Conservation (phyloP, 2,797 vertebrate species). For the Arrhamphus sclerolepis region DNA sequence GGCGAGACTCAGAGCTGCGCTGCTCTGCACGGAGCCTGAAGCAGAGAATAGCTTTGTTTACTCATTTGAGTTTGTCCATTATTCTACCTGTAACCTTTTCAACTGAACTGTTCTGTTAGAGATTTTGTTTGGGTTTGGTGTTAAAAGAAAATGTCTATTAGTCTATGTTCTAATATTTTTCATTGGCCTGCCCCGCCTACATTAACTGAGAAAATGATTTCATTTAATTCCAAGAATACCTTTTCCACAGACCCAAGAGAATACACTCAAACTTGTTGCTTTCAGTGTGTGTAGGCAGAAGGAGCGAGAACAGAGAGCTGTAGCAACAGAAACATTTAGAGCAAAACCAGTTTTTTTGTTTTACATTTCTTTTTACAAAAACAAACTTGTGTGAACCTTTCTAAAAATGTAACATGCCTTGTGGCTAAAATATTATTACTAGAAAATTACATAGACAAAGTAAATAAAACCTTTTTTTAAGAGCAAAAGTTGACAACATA, state of each 20-base stretch:
- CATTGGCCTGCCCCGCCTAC: slow-evolving; percentile 24
- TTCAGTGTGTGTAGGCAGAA: slow-evolving; percentile 56
- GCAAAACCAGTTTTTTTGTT: slow-evolving; percentile 22
- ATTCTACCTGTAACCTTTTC: slow-evolving; percentile 2
- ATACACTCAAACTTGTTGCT: slow-evolving; percentile 38
- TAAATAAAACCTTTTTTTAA: neutral
- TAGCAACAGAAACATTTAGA: slow-evolving; percentile 34
- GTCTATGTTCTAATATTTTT: slow-evolving; percentile 15
- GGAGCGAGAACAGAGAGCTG: slow-evolving; percentile 33
- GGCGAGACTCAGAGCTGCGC: slow-evolving; percentile 93
- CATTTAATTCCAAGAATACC: slow-evolving; percentile 51
- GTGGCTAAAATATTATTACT: neutral
- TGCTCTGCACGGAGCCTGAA: slow-evolving; percentile 91
- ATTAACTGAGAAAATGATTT: slow-evolving; percentile 42
- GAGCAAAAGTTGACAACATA: too few relatives aligned
- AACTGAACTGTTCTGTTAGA: neutral
- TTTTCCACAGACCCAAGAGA: slow-evolving; percentile 42
- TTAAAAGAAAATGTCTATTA: neutral
- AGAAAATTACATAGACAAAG: slow-evolving; percentile 1
- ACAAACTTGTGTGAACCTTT: slow-evolving; percentile 1
- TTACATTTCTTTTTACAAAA: neutral
- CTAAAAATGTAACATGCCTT: slow-evolving; percentile 5
- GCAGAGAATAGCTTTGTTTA: neutral
- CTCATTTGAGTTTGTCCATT: neutral
- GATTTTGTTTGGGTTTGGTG: neutral